Evolutionary conservation across 1,140 invertebrate genomes (phyloP).

Genomic region (Calephelis nemesis): DNA sequence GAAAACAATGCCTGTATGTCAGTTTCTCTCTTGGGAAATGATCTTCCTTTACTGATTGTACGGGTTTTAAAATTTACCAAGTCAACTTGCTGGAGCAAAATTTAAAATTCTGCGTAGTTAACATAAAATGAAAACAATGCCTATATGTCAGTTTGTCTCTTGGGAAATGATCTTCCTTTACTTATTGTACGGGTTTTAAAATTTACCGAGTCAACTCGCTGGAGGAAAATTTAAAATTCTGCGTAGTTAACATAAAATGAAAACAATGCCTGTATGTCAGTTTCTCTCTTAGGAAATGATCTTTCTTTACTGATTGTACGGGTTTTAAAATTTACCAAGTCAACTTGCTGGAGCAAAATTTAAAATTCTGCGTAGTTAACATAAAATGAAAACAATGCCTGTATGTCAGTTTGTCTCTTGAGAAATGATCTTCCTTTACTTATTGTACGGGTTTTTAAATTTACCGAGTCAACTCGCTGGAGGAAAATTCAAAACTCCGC

Average conservation of each 20-base stretch:
- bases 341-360: neutral
- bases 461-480: neutral
- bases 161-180: conserved; percentile 55
- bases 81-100: neutral
- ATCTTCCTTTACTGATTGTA: conserved; percentile 47
- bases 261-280: conserved; percentile 63
- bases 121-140: conserved; percentile 57
- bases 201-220: conserved; percentile 3
- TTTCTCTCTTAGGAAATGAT: conserved; percentile 70
- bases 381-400: conserved; percentile 59
- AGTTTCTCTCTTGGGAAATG: conserved; percentile 71
- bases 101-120: neutral
- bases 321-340: conserved; percentile 21
- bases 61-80: conserved; percentile 23
- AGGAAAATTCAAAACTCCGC: too few relatives aligned
- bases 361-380: too few relatives aligned
- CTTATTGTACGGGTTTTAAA: conserved; percentile 37
- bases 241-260: conserved; percentile 26
- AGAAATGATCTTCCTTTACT: conserved; percentile 51
- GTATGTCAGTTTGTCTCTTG: conserved; percentile 66
- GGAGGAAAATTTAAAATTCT: too few relatives aligned
- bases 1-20: conserved; percentile 62
- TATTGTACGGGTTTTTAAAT: conserved; percentile 37
- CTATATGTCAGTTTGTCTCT: conserved; percentile 65
- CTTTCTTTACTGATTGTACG: conserved; percentile 44